These are phyloP conservation scores for Nothura maculosa DNA, from an alignment of 2,797 vertebrate species.

Conservation along the genomic window DNA sequence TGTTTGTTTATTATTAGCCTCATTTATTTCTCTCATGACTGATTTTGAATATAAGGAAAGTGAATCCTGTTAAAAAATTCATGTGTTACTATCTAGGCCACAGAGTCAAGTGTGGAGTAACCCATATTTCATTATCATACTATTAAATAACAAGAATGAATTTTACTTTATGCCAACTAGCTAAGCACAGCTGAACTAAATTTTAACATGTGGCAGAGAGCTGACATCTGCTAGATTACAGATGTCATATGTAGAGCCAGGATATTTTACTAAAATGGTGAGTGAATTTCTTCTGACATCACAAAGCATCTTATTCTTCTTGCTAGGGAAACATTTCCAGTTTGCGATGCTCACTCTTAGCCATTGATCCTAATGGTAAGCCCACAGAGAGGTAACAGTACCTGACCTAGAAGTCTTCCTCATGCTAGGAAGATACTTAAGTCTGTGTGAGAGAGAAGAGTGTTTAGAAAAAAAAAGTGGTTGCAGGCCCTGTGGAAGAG, in stretches of 20 bases:
- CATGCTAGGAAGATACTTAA: not conserved
- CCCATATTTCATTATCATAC: not conserved
- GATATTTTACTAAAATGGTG: not conserved
- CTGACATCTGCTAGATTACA: slow-evolving; percentile 7
- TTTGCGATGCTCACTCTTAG: not conserved
- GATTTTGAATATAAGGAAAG: slow-evolving; percentile 47
- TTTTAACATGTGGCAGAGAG: not conserved
- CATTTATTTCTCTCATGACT: slow-evolving; percentile 52
- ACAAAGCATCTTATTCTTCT: not conserved
- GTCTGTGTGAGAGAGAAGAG: not conserved
- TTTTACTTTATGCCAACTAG: not conserved
- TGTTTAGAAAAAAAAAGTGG: not conserved
- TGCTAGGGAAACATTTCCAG: not conserved
- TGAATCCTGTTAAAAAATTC: slow-evolving; percentile 28
- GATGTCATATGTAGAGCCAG: not conserved
- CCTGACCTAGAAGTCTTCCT: not conserved
- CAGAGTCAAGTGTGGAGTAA: slow-evolving; percentile 3
- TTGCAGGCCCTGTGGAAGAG: not conserved
- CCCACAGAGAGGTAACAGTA: not conserved
- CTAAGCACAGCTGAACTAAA: not conserved
- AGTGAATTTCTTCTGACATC: not conserved
- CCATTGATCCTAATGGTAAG: not conserved
- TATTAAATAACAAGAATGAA: slow-evolving; percentile 30
- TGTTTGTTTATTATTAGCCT: slow-evolving; percentile 56
- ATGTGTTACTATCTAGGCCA: not conserved